Conservation (phyloP, 2,113 vertebrate genomes). For the Arizona elegans region DNA sequence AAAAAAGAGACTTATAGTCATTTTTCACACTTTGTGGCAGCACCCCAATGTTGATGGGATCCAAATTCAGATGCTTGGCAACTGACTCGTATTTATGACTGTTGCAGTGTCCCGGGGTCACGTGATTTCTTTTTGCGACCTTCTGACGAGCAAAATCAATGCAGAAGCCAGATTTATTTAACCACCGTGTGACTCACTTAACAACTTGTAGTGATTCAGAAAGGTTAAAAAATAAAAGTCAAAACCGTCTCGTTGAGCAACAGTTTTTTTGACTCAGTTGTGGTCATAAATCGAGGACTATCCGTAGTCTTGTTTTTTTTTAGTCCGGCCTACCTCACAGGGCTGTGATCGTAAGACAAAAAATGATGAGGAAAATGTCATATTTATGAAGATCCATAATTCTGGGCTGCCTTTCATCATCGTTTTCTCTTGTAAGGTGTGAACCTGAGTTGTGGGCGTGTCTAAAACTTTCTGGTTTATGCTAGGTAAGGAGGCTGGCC, state of each 20-base stretch:
- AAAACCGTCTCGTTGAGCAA: not conserved
- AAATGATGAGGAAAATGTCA: not conserved
- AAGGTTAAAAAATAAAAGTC: not conserved
- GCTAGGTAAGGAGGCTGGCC: constrained; percentile 82
- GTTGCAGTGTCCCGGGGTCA: not conserved
- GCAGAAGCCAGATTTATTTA: not conserved
- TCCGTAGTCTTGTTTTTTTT: not conserved
- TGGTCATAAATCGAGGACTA: not conserved
- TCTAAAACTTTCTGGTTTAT: not conserved
- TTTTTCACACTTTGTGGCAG: not conserved
- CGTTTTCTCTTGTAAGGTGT: accelerated
- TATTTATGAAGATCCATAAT: not conserved
- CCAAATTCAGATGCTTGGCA: not conserved
- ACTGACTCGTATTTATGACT: not conserved
- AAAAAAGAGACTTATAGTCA: not conserved
- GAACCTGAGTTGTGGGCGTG: not conserved
- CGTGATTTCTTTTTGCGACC: not conserved
- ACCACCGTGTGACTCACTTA: not conserved
- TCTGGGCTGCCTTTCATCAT: not conserved
- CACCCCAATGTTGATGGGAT: not conserved
- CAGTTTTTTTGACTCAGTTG: not conserved
- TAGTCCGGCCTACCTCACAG: not conserved
- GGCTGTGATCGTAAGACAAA: not conserved
- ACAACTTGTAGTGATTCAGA: not conserved
- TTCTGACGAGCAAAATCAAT: not conserved